phyloP scores from a whole-genome alignment of 2,797 vertebrate genomes.

The Balearica regulorum region DNA sequence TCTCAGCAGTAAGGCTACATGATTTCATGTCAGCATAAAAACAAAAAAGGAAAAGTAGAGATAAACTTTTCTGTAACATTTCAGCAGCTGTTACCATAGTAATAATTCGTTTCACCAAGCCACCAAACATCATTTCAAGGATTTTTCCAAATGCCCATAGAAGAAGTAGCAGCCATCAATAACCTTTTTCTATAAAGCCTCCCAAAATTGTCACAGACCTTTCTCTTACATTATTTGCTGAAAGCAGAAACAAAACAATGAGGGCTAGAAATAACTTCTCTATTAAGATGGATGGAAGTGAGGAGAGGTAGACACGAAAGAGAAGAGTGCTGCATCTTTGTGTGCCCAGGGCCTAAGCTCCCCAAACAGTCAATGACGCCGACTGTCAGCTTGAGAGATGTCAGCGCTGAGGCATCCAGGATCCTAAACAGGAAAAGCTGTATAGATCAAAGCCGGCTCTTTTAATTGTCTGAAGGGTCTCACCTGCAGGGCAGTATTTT shows the following conservation, averaged over 20 bases:
- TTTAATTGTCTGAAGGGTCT: not conserved
- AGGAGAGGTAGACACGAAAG: not conserved
- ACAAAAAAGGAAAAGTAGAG: not conserved
- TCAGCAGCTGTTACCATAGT: conserved; percentile 57
- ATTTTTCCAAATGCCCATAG: conserved; percentile 27
- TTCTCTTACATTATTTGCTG: not conserved
- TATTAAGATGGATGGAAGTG: not conserved
- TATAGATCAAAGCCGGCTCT: not conserved
- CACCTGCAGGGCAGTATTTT: not conserved
- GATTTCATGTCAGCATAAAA: not conserved
- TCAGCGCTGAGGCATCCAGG: not conserved
- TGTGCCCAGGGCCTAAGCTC: not conserved
- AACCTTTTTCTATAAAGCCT: not conserved
- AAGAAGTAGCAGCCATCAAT: conserved; percentile 7
- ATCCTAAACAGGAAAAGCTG: not conserved
- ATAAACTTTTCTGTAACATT: conserved; percentile 15
- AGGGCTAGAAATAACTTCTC: conserved; percentile 1
- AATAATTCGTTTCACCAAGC: conserved; percentile 1
- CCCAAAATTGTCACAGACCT: conserved; percentile 29
- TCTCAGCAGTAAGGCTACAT: not conserved
- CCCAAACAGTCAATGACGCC: not conserved
- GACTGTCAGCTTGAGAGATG: not conserved
- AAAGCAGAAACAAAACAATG: conserved; percentile 1
- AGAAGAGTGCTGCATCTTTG: not conserved
- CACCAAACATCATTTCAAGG: conserved; percentile 32